phyloP scores from a whole-genome alignment of 2,113 vertebrate genomes.

The Micronycteris hirsuta region DNA sequence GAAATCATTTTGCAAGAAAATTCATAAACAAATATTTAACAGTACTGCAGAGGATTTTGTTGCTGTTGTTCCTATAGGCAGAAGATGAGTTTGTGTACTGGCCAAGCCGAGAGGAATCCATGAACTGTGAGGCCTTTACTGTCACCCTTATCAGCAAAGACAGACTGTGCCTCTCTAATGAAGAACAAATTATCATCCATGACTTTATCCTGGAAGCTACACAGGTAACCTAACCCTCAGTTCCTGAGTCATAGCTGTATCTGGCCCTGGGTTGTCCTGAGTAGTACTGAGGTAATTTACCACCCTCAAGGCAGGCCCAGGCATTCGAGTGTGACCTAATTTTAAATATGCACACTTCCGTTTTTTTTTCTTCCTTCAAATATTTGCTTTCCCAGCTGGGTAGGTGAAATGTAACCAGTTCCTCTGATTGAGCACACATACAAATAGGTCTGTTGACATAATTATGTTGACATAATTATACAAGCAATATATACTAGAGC shows the following conservation, averaged over 20 bases:
- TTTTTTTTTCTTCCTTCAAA: constrained; percentile 4
- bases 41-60: constrained; percentile 24
- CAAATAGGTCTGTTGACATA: constrained; percentile 11
- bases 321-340: neutral
- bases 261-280: neutral
- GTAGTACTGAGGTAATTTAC: neutral
- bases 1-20: neutral
- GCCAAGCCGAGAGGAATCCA: constrained; percentile 98
- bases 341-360: neutral
- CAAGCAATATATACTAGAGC: neutral
- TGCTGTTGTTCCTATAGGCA: constrained; percentile 81
- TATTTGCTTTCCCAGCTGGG: constrained; percentile 43
- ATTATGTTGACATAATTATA: constrained; percentile 33
- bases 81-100: constrained; percentile 99
- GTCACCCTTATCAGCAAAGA: constrained; percentile 99
- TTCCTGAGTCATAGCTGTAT: neutral
- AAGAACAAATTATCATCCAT: constrained; percentile 99
- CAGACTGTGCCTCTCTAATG: constrained; percentile 97
- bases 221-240: constrained; percentile 84
- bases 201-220: constrained; percentile 99
- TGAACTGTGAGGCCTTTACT: constrained; percentile 98
- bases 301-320: neutral
- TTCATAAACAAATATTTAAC: neutral
- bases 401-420: neutral
- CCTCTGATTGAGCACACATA: neutral